Evolutionary conservation across 2,888 invertebrate species (phyloP), one percentile per base, ranked within the genome.

Genomic region (Entomobrya multifasciata): DNA sequence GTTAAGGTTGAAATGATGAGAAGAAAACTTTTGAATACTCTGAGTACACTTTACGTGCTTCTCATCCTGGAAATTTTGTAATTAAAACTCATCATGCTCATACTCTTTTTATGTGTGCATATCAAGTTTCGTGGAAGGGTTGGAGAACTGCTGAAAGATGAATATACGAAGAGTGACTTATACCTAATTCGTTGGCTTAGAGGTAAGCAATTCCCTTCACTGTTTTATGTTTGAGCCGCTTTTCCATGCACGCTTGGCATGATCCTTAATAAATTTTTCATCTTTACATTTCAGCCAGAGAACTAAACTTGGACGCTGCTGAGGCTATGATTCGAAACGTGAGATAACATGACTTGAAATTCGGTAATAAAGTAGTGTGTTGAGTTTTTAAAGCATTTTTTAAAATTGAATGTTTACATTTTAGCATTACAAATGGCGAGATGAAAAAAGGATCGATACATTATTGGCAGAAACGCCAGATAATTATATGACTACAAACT

Each of bases 121-220:
- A 4, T 36, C 36, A 36, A 89, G 88, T 78, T 89, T 22, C 87
- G 88, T 2, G 36, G 52, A 3, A 76, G 57, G 20, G 72, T 90
- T 17, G 52, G 60, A 1, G 90, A 88, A 57, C 76, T 90, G 13
- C 36, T 82, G 2, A 25, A 79, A 17, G 52, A 84, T 65, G 89
- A 88, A 30, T 76, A 87, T 8, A 70, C n/a, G 5, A 76, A 83
- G 17, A 80, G 80, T 20, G 87, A 90, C 22, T 49, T 76, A n/a
- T 87, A 82, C 62, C 86, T 87, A 17, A 81, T 90, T 57, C 87
- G 87, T 55, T 90, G 89, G 89, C 76, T 90, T 0, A 60, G 90
- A 79, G 89, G 89, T 88, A 84, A 0, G 22, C 11, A n/a, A 13
- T 11, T 47, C 8, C 36, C 36, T 6, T 36, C 8, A 36, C 36